These are phyloP conservation scores for Cephus runcator DNA, from an alignment of 2,888 invertebrate genomes.

Conservation along the genomic window DNA sequence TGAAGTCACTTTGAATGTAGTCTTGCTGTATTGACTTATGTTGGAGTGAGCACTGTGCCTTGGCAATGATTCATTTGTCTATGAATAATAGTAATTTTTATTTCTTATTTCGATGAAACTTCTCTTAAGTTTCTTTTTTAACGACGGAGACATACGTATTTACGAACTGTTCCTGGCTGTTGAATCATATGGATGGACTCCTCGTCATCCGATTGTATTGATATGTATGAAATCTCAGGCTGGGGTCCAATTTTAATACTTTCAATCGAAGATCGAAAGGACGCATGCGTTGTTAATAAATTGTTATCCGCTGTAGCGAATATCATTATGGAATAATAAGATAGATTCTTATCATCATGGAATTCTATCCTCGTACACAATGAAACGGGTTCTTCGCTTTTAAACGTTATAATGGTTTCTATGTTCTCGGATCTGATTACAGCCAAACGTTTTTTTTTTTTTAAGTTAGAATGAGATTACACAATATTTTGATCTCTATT, in stretches of 20 bases:
- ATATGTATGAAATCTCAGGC: background rate
- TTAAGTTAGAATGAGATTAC: background rate
- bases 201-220: background rate
- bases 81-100: background rate
- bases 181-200: background rate
- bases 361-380: conserved; percentile 38
- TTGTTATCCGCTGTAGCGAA: conserved; percentile 55
- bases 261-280: conserved; percentile 18
- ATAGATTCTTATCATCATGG: conserved; percentile 23
- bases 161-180: background rate
- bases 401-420: conserved; percentile 27
- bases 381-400: conserved; percentile 33
- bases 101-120: background rate
- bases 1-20: background rate
- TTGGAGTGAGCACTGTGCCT: conserved; percentile 21
- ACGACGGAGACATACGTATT: background rate
- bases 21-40: conserved; percentile 3
- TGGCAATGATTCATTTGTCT: conserved; percentile 10
- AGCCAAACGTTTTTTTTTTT: background rate
- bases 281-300: conserved; percentile 53
- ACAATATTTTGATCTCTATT: background rate
- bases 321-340: conserved; percentile 28
- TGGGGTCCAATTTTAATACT: background rate
- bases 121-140: background rate
- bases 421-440: conserved; percentile 23